Conservation (phyloP, 1,140 invertebrate species). For the Bombus waltoni region DNA sequence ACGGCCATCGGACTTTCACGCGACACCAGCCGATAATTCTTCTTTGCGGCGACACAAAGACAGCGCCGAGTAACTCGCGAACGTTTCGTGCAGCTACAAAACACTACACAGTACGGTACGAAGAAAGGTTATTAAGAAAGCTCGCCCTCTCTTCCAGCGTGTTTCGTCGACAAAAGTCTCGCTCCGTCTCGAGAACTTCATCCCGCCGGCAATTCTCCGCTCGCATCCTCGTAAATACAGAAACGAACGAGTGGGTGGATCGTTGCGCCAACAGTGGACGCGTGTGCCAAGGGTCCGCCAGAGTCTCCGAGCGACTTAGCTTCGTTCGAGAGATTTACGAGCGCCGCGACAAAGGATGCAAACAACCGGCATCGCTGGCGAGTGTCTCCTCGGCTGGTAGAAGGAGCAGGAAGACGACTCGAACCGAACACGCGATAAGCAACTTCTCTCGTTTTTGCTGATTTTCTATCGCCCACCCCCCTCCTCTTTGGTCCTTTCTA, state of each 20-base stretch:
- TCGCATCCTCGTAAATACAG: conserved; percentile 46
- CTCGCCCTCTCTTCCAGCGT: too few species aligned
- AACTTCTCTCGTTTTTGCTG: conserved; percentile 41
- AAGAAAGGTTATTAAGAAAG: background rate
- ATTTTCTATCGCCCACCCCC: too few species aligned
- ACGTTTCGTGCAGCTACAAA: background rate
- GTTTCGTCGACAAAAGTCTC: conserved; percentile 11
- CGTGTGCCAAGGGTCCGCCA: background rate
- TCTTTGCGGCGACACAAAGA: background rate
- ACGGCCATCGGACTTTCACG: background rate
- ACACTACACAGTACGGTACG: background rate
- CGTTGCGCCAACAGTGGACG: conserved; percentile 42
- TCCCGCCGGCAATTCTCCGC: background rate
- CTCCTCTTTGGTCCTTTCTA: background rate
- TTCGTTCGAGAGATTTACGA: conserved; percentile 51
- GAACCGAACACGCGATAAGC: conserved; percentile 42
- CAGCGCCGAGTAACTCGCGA: background rate
- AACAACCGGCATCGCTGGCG: background rate
- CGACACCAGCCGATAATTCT: background rate
- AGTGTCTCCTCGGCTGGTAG: conserved; percentile 46
- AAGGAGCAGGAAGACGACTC: conserved; percentile 2
- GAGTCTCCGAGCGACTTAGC: background rate
- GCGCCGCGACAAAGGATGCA: conserved; percentile 48
- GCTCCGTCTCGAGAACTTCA: background rate
- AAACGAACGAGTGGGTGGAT: conserved; percentile 30